Percentiles rank a stretch among this genome's conserved stretches.
Evolutionary conservation across 2,113 vertebrate genomes (phyloP).

Genomic region (Grantiella picta): DNA sequence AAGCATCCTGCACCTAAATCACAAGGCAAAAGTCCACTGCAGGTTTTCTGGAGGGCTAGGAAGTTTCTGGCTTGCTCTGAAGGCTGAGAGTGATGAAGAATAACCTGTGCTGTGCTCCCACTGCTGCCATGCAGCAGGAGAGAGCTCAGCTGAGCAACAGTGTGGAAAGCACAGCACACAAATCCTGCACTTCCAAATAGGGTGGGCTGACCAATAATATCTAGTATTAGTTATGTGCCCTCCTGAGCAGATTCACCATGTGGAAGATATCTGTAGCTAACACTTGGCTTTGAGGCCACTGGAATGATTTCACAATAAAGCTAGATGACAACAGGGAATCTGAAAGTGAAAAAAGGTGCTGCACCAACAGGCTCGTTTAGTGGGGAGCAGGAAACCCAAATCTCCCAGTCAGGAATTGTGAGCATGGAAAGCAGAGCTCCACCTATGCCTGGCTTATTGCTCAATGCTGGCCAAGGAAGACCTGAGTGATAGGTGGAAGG

Average conservation of each 20-base stretch:
- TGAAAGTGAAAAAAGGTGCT: not conserved
- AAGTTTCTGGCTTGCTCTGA: not conserved
- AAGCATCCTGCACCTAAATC: not conserved
- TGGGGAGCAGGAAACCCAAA: not conserved
- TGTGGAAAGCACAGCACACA: not conserved
- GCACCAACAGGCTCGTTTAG: not conserved
- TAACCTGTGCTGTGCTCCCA: not conserved
- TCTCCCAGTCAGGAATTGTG: not conserved
- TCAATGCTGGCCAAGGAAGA: not conserved
- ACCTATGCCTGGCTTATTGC: not conserved
- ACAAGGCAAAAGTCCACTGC: not conserved
- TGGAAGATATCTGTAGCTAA: not conserved
- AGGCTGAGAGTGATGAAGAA: not conserved
- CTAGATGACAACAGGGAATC: not conserved
- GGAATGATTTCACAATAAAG: not conserved
- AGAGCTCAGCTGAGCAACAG: not conserved
- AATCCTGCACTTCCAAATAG: not conserved
- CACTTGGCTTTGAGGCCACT: not conserved
- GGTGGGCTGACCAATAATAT: fast-evolving
- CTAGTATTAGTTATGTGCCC: not conserved
- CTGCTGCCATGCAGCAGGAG: not conserved
- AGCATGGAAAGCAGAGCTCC: not conserved
- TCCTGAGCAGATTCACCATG: not conserved
- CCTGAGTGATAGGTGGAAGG: not conserved
- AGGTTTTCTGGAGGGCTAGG: not conserved